Conservation (phyloP, 2,888 invertebrate species). For the Bellardia bayeri region DNA sequence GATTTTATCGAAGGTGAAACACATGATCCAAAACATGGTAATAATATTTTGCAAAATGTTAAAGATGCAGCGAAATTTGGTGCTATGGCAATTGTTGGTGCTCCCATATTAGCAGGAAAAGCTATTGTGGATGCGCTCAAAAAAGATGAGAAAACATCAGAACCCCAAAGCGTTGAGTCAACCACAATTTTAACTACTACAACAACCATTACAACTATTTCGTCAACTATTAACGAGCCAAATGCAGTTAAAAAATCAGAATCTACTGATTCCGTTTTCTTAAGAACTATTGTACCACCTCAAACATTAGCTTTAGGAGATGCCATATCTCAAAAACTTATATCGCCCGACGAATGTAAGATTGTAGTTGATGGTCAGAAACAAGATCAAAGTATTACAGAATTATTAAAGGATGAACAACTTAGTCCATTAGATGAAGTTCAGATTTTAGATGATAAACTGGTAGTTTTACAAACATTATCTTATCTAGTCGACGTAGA, state of each 20-base stretch:
- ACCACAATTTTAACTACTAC: slow-evolving; percentile 62
- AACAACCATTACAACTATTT: background rate
- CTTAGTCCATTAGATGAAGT: slow-evolving; percentile 88
- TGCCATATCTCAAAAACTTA: slow-evolving; percentile 87
- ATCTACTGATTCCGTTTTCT: slow-evolving; percentile 22
- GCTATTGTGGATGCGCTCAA: slow-evolving; percentile 93
- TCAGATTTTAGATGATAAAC: slow-evolving; percentile 87
- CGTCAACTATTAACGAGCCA: background rate
- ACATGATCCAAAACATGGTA: slow-evolving; percentile 54
- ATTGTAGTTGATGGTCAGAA: slow-evolving; percentile 87
- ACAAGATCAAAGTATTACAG: slow-evolving; percentile 87
- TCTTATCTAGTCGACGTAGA: slow-evolving; percentile 79
- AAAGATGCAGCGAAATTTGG: slow-evolving; percentile 93
- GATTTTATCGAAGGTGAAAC: slow-evolving; percentile 78
- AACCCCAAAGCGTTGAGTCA: slow-evolving; percentile 23
- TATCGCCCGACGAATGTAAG: slow-evolving; percentile 88
- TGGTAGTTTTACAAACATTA: slow-evolving; percentile 86
- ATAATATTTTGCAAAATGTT: slow-evolving; percentile 78
- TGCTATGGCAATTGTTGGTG: slow-evolving; percentile 93
- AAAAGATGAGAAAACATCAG: slow-evolving; percentile 80
- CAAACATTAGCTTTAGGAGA: slow-evolving; percentile 86
- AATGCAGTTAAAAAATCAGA: background rate
- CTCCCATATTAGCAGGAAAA: slow-evolving; percentile 95
- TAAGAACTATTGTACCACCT: slow-evolving; percentile 68
- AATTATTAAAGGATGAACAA: slow-evolving; percentile 89